Conservation (phyloP, 2,888 invertebrate genomes). For the Stenchaetothrips biformis region DNA sequence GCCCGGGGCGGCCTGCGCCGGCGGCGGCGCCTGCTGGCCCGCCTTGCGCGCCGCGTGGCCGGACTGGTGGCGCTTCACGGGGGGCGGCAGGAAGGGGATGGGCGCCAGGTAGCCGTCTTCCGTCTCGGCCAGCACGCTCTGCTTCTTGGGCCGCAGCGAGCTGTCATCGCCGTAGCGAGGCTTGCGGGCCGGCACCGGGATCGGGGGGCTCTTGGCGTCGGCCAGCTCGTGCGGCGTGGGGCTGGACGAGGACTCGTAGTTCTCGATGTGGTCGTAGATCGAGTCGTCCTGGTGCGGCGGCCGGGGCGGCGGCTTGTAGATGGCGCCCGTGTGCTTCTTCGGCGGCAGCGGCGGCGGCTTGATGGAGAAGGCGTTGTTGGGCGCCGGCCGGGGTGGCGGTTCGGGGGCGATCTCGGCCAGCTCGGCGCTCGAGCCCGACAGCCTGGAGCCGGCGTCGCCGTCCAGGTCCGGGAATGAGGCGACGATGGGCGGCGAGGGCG, state of each 20-base stretch:
- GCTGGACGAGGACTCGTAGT: constrained; percentile 46
- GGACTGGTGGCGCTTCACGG: constrained; percentile 41
- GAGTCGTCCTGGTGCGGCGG: constrained; percentile 55
- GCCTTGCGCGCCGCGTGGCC: constrained; percentile 36
- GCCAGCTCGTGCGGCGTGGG: constrained; percentile 37
- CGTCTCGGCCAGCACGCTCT: constrained; percentile 38
- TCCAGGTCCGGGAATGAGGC: constrained; percentile 34
- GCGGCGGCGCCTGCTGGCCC: not conserved
- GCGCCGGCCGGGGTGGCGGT: constrained; percentile 64
- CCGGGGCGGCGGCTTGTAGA: constrained; percentile 59
- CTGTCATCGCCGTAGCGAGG: constrained; percentile 48
- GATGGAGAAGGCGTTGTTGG: constrained; percentile 52
- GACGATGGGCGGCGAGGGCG: constrained; percentile 34
- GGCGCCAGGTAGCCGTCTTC: constrained; percentile 57
- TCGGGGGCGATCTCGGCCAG: constrained; percentile 52
- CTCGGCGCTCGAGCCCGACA: constrained; percentile 43
- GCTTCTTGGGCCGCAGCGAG: constrained; percentile 45
- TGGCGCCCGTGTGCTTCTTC: constrained; percentile 59
- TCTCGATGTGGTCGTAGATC: constrained; percentile 54
- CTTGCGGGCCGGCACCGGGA: constrained; percentile 58
- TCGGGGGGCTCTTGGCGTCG: constrained; percentile 52
- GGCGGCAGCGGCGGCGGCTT: constrained; percentile 71
- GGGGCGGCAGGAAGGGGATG: constrained; percentile 53
- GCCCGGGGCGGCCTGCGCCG: constrained; percentile 26
- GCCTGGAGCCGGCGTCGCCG: constrained; percentile 41